Evolutionary conservation across 2,888 invertebrate genomes (phyloP).

Genomic region (Pyrgus malvae): DNA sequence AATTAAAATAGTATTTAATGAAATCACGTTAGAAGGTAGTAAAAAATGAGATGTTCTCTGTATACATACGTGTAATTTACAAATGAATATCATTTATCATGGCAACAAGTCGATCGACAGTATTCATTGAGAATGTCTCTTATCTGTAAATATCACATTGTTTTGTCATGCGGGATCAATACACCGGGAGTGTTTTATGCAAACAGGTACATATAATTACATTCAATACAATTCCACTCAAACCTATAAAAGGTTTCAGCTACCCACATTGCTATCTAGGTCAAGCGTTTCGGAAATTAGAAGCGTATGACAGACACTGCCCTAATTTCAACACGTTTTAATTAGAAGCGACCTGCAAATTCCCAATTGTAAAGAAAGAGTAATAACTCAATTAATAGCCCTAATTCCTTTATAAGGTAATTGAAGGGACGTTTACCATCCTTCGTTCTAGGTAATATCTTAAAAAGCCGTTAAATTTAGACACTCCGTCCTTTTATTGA

Average conservation of each 20-base stretch:
- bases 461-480: slow-evolving; percentile 19
- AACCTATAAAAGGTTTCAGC: background rate
- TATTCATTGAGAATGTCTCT: too few relatives aligned
- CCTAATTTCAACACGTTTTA: slow-evolving; percentile 16
- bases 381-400: slow-evolving; percentile 10
- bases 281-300: slow-evolving; percentile 24
- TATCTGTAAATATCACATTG: too few relatives aligned
- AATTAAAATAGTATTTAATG: too few relatives aligned
- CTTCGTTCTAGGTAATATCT: too few relatives aligned
- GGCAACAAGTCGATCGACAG: too few relatives aligned
- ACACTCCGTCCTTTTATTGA: slow-evolving; percentile 7
- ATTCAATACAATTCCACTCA: background rate
- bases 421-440: slow-evolving; percentile 7
- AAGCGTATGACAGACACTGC: slow-evolving; percentile 17
- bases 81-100: too few relatives aligned
- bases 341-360: slow-evolving; percentile 14
- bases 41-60: too few relatives aligned
- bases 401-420: slow-evolving; percentile 10
- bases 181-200: too few relatives aligned
- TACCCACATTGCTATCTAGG: slow-evolving; percentile 4
- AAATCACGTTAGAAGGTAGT: too few relatives aligned
- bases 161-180: too few relatives aligned
- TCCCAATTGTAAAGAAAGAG: slow-evolving; percentile 17
- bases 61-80: too few relatives aligned
- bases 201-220: too few relatives aligned